Evolutionary conservation across 1,140 invertebrate species (phyloP).

Genomic region (Parasteatoda tepidariorum): DNA sequence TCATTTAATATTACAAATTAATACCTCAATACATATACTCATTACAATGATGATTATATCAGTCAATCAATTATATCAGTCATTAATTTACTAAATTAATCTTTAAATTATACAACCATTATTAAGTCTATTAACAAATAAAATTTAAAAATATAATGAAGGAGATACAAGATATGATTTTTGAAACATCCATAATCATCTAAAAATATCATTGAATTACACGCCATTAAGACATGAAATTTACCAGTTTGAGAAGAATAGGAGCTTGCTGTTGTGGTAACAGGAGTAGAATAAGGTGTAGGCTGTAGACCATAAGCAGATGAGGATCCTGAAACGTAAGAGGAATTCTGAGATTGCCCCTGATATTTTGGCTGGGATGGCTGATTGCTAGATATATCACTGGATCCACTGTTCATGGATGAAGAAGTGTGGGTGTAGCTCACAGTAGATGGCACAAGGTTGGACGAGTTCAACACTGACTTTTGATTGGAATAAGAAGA

Average conservation of each 20-base stretch:
- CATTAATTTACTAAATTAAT: too few species aligned
- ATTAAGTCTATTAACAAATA: too few species aligned
- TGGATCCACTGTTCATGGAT: constrained; percentile 7
- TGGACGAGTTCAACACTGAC: constrained; percentile 55
- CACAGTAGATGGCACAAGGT: constrained; percentile 40
- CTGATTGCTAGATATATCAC: constrained; percentile 23
- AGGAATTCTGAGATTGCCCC: constrained; percentile 39
- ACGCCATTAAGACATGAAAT: too few species aligned
- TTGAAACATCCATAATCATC: too few species aligned
- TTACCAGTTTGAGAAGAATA: constrained; percentile 56
- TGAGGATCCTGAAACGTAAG: constrained; percentile 12
- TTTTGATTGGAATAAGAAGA: constrained; percentile 49
- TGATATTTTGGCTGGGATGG: constrained; percentile 36
- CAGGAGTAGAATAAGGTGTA: constrained; percentile 39
- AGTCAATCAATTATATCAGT: too few species aligned
- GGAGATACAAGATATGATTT: too few species aligned
- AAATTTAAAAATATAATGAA: too few species aligned
- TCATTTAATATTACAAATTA: too few species aligned
- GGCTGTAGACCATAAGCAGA: constrained; percentile 40
- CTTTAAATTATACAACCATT: too few species aligned
- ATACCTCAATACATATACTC: too few species aligned
- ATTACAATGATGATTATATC: too few species aligned
- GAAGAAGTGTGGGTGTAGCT: constrained; percentile 41
- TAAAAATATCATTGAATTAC: too few species aligned
- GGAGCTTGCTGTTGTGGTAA: constrained; percentile 29